phyloP scores from a whole-genome alignment of 1,140 invertebrate genomes.

The Chironomus striatipennis region DNA sequence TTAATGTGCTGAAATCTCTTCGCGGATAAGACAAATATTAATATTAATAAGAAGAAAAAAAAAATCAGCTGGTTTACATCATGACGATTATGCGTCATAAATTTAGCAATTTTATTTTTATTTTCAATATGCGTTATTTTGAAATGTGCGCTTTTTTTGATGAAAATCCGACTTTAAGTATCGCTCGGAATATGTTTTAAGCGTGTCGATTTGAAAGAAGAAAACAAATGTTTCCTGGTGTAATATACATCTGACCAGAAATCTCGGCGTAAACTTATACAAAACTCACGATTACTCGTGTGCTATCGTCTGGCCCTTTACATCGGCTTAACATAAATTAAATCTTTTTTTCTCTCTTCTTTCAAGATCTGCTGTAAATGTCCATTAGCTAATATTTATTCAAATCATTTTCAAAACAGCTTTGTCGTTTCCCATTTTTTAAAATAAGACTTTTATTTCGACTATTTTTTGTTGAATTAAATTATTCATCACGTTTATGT shows the following conservation, averaged over 20 bases:
- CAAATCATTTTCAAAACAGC: not conserved
- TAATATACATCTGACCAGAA: too few relatives aligned
- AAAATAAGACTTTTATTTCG: too few relatives aligned
- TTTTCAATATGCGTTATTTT: not conserved
- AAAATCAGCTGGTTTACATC: not conserved
- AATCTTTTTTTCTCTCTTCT: not conserved
- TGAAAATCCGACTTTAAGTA: conserved; percentile 1
- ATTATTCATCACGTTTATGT: too few relatives aligned
- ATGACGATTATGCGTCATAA: not conserved
- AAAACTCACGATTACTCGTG: too few relatives aligned
- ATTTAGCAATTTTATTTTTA: not conserved
- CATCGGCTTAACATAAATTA: not conserved
- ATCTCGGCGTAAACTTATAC: too few relatives aligned
- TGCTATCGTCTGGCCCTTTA: not conserved
- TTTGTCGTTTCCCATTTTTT: not conserved
- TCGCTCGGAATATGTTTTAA: not conserved
- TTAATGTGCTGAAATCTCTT: too few relatives aligned
- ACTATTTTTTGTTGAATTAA: too few relatives aligned
- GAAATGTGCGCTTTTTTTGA: conserved; percentile 4
- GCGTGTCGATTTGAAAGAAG: not conserved
- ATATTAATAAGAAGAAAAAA: too few relatives aligned
- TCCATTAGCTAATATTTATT: not conserved
- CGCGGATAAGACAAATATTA: too few relatives aligned
- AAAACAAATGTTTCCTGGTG: not conserved
- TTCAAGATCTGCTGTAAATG: not conserved